These are phyloP conservation scores for Syritta pipiens DNA, from an alignment of 2,888 invertebrate genomes.

Conservation along the genomic window DNA sequence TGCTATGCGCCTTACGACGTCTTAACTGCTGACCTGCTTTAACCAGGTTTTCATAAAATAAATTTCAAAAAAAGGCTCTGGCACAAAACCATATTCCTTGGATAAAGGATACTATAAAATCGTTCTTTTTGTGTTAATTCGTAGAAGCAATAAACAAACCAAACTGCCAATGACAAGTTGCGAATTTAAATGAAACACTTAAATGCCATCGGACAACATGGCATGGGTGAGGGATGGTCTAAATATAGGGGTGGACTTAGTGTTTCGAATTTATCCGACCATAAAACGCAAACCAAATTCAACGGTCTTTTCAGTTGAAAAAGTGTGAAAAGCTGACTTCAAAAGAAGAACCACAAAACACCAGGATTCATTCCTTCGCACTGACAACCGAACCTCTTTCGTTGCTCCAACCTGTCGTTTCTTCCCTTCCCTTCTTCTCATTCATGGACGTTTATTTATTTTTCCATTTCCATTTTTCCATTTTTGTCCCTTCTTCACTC, in stretches of 20 bases:
- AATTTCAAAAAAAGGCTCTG: too few relatives aligned
- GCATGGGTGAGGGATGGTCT: background rate
- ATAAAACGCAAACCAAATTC: slow-evolving; percentile 31
- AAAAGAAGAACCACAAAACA: slow-evolving; percentile 21
- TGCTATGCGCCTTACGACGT: too few relatives aligned
- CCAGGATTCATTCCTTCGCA: slow-evolving; percentile 7
- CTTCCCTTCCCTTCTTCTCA: too few relatives aligned
- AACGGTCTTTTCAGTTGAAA: too few relatives aligned
- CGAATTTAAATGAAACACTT: slow-evolving; percentile 62
- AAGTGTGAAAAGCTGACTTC: slow-evolving; percentile 41
- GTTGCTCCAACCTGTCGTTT: too few relatives aligned
- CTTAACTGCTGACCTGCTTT: too few relatives aligned
- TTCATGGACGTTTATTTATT: too few relatives aligned
- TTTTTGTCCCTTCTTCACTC: too few relatives aligned
- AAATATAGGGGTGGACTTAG: slow-evolving; percentile 23
- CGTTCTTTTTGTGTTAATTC: slow-evolving; percentile 21
- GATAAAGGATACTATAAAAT: background rate
- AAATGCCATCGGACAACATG: slow-evolving; percentile 2
- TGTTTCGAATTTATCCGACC: slow-evolving; percentile 27
- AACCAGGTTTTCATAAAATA: too few relatives aligned
- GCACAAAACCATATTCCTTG: too few relatives aligned
- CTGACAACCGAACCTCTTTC: too few relatives aligned
- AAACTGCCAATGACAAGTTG: slow-evolving; percentile 51
- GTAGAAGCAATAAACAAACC: slow-evolving; percentile 51
- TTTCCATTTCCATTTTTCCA: too few relatives aligned